Base-by-base conservation (phyloP, 2,113 vertebrate species). In the Dendrocopos noguchii region DNA sequence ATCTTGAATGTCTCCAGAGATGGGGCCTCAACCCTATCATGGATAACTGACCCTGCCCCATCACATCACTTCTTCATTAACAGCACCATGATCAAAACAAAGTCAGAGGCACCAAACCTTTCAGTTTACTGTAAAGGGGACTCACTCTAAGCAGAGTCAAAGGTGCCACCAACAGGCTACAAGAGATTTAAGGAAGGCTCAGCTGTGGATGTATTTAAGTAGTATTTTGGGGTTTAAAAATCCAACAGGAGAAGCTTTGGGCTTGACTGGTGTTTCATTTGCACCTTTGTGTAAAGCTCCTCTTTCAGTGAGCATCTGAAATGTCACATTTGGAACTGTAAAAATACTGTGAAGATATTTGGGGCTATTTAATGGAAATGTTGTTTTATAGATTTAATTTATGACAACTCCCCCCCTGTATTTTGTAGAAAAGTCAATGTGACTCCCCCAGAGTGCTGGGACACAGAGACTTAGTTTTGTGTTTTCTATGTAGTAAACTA, bases 361-460 rank as follows among this genome's bases (percentile, higher is more conserved):
- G 13, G 19, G 64, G 74, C 91, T 95, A 96, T 95, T 97, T 97
- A 97, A 95, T 87, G 84, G n/a, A 85, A 50, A 75, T 22, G n/a
- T 72, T 77, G 84, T 10, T 81, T 70, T 76, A 56, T 92, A 80
- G 66, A 72, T 83, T 64, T 96, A 96, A 97, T 95, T 97, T 97
- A 97, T 97, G 55, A 66, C 63, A 73, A 19, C 3, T 46, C 55
- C 50, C 34, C 3, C 53, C 55, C 53, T 34, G 56, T 39, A 63
- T 78, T 65, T 87, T 73, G 77, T 66, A 84, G 59, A 81, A 72
- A 81, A 95, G 46, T 10, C 47, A 0, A 52, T 65, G 73, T 28
- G 63, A 84, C 78, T 57, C 24, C 21, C 66, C 73, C 12, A 65
- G 34, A 24, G 13, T 10, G 29, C 2, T 63, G 34, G 56, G 73